Conservation (phyloP, 2,797 vertebrate species). For the Paratrypauchen microcephalus region DNA sequence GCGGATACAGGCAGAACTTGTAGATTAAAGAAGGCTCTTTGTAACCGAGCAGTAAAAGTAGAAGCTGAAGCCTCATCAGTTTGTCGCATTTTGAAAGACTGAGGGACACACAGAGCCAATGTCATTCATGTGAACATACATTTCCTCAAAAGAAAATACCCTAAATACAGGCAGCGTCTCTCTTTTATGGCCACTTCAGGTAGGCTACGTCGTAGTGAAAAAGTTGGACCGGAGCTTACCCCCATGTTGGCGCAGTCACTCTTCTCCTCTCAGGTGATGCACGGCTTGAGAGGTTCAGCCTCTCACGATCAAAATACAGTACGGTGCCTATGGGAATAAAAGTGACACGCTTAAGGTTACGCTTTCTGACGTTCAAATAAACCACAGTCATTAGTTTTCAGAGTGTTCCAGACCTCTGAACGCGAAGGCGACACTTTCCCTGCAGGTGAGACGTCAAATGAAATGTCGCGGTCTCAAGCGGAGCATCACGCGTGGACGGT, state of each 20-base stretch:
- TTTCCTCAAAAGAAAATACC: conserved; percentile 42
- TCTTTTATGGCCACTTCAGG: conserved; percentile 59
- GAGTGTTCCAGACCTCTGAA: conserved; percentile 54
- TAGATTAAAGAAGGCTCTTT: neutral
- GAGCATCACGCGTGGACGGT: conserved; percentile 76
- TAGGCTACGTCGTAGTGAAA: conserved; percentile 46
- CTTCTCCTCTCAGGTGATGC: conserved; percentile 78
- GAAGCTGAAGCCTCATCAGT: conserved; percentile 43
- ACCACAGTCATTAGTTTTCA: conserved; percentile 29
- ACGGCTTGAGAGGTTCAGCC: conserved; percentile 76
- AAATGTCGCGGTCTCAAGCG: conserved; percentile 74
- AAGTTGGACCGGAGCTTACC: conserved; percentile 73
- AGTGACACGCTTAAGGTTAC: conserved; percentile 42
- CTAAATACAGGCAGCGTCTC: conserved; percentile 21
- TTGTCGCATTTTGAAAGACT: conserved; percentile 70
- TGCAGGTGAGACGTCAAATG: conserved; percentile 59
- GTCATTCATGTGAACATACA: conserved; percentile 60
- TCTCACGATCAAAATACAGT: conserved; percentile 64
- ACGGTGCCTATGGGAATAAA: conserved; percentile 59
- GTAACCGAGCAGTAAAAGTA: neutral
- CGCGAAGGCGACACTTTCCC: conserved; percentile 40
- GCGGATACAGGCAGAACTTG: neutral
- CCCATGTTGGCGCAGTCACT: conserved; percentile 82
- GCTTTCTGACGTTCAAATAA: conserved; percentile 23
- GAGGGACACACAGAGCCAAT: conserved; percentile 66